A percentile compares a stretch with the other conserved stretches of the same genome.
Evolutionary conservation across 2,888 invertebrate genomes (phyloP).

Genomic region (Chironomus riparius): DNA sequence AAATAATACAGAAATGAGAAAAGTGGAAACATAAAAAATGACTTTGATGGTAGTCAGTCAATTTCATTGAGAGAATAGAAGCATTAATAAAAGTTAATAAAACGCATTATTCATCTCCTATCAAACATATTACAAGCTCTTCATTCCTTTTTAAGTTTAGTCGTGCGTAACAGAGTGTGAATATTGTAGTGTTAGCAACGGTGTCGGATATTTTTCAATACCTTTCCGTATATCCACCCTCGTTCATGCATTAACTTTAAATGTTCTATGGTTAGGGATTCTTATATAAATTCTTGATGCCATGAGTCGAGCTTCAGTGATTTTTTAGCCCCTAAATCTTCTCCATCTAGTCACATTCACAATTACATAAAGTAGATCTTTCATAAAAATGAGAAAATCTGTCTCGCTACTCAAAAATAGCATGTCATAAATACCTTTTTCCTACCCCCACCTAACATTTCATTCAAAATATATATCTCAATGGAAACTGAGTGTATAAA

Average conservation of each 20-base stretch:
- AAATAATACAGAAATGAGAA: too few relatives aligned
- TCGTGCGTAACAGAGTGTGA: slow-evolving; percentile 28
- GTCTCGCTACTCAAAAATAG: slow-evolving; percentile 16
- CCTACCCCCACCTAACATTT: background rate
- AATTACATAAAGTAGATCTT: background rate
- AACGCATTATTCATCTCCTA: slow-evolving; percentile 21
- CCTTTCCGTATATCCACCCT: background rate
- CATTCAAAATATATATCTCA: background rate
- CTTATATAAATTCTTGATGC: too few relatives aligned
- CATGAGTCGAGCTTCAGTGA: too few relatives aligned
- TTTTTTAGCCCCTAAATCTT: too few relatives aligned
- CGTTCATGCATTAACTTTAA: background rate
- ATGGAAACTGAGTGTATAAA: slow-evolving; percentile 13
- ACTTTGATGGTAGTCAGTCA: too few relatives aligned
- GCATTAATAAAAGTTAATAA: slow-evolving; percentile 24
- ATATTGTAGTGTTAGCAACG: slow-evolving; percentile 24
- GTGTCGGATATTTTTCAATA: background rate
- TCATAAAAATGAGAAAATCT: slow-evolving; percentile 14
- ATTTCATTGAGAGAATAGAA: background rate
- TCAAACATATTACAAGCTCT: slow-evolving; percentile 1
- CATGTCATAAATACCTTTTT: slow-evolving; percentile 14
- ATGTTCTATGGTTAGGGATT: too few relatives aligned
- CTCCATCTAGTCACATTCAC: background rate
- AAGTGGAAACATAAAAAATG: too few relatives aligned
- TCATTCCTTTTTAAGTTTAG: slow-evolving; percentile 25